phyloP scores from a whole-genome alignment of 2,113 vertebrate species.

The human (Homo sapiens) region DNA sequence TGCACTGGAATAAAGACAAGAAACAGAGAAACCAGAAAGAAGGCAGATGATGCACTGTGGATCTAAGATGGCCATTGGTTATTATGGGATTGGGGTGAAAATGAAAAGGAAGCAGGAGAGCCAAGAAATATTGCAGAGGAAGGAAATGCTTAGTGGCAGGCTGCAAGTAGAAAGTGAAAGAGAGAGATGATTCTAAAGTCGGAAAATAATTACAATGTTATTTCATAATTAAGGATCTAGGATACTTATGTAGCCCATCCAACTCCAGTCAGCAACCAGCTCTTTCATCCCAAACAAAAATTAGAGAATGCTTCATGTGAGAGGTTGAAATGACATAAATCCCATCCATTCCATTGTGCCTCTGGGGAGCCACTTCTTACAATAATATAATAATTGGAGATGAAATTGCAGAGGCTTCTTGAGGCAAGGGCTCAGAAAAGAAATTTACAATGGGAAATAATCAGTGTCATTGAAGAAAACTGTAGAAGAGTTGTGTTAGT shows the following conservation, averaged over 20 bases:
- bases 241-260: neutral
- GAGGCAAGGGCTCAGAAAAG: neutral
- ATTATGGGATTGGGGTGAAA: neutral
- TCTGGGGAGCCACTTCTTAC: neutral
- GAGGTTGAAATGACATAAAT: slow-evolving; percentile 29
- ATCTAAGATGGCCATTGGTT: neutral
- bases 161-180: neutral
- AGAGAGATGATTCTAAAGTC: slow-evolving; percentile 34
- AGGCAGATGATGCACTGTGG: neutral
- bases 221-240: slow-evolving; percentile 27
- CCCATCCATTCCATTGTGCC: neutral
- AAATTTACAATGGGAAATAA: slow-evolving; percentile 31
- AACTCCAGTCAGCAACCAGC: neutral
- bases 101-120: slow-evolving; percentile 1
- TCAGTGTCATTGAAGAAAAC: slow-evolving; percentile 11
- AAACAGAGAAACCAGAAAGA: slow-evolving; percentile 19
- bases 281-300: slow-evolving; percentile 43
- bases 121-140: neutral
- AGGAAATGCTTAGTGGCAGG: neutral
- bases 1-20: slow-evolving; percentile 22
- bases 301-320: neutral
- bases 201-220: slow-evolving; percentile 30
- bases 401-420: slow-evolving; percentile 48
- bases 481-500: neutral
- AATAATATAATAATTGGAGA: slow-evolving; percentile 40